Evolutionary conservation across 2,888 invertebrate genomes (phyloP).

Genomic region (Tridacna crocea): DNA sequence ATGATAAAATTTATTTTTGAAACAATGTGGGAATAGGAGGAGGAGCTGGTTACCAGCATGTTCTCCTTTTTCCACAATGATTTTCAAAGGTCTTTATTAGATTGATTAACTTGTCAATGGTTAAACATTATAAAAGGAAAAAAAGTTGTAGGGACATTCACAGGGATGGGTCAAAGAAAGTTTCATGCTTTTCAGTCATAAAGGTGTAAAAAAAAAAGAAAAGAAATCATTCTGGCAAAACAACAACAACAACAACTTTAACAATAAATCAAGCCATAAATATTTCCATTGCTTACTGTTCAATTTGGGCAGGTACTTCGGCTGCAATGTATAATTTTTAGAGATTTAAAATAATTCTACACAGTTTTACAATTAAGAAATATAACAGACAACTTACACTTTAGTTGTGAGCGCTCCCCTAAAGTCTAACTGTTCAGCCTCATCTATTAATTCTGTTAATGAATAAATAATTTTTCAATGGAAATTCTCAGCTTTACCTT

Average conservation of each 20-base stretch:
- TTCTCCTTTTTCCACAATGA: neutral
- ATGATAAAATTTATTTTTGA: neutral
- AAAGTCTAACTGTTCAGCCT: conserved; percentile 77
- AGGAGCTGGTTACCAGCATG: neutral
- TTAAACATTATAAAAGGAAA: no score
- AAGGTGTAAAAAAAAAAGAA: neutral
- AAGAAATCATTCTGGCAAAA: neutral
- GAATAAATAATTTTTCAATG: neutral
- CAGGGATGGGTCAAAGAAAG: no score
- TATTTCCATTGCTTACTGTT: conserved; percentile 51
- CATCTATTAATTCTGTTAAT: conserved; percentile 60
- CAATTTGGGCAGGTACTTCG: conserved; percentile 47
- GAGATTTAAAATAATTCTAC: conserved; percentile 9
- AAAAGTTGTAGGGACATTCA: no score
- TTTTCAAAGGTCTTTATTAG: neutral
- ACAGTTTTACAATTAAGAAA: neutral
- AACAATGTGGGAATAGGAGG: neutral
- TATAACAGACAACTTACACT: conserved; percentile 72
- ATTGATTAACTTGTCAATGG: no score
- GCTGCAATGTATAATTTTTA: conserved; percentile 23
- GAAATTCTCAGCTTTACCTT: no score
- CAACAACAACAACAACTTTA: no score
- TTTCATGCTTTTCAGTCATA: no score
- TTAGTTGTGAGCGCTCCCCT: conserved; percentile 71
- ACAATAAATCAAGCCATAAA: neutral